Evolutionary conservation across 2,797 vertebrate species (phyloP).

Genomic region (Anabacerthia variegaticeps): DNA sequence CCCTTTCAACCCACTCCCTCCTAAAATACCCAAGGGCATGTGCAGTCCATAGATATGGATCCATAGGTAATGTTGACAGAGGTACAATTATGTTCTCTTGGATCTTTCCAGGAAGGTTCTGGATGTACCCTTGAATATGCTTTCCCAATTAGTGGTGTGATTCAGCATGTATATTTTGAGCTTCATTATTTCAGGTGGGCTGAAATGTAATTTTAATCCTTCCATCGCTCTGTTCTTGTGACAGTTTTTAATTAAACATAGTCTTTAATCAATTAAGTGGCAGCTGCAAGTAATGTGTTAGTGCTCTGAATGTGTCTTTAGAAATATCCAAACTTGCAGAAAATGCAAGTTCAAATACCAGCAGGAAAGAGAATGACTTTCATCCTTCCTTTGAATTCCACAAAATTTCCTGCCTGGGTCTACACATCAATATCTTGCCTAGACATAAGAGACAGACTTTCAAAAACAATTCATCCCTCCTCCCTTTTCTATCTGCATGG

Average conservation of each 20-base stretch:
- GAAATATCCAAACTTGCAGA: conserved; percentile 13
- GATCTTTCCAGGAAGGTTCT: background rate
- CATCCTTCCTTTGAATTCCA: conserved; percentile 51
- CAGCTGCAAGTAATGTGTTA: conserved; percentile 25
- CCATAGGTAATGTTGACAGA: background rate
- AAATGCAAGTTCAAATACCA: conserved; percentile 57
- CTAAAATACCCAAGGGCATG: background rate
- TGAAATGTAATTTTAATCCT: conserved; percentile 35
- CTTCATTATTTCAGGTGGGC: conserved; percentile 19
- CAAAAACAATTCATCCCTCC: background rate
- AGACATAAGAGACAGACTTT: conserved; percentile 4
- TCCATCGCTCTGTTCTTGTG: background rate
- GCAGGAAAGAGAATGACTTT: conserved; percentile 35
- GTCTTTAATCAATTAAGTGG: conserved; percentile 58
- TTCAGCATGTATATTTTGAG: background rate
- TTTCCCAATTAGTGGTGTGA: background rate
- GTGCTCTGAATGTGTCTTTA: conserved; percentile 3
- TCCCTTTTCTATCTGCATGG: background rate
- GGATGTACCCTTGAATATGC: background rate
- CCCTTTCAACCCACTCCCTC: background rate
- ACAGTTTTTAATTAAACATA: conserved; percentile 55
- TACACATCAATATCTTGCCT: conserved; percentile 16
- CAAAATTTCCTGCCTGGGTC: conserved; percentile 29
- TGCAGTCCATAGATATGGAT: background rate
- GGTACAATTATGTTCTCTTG: background rate